Conservation (phyloP, 2,797 vertebrate species). For the Sebastes oblongus region DNA sequence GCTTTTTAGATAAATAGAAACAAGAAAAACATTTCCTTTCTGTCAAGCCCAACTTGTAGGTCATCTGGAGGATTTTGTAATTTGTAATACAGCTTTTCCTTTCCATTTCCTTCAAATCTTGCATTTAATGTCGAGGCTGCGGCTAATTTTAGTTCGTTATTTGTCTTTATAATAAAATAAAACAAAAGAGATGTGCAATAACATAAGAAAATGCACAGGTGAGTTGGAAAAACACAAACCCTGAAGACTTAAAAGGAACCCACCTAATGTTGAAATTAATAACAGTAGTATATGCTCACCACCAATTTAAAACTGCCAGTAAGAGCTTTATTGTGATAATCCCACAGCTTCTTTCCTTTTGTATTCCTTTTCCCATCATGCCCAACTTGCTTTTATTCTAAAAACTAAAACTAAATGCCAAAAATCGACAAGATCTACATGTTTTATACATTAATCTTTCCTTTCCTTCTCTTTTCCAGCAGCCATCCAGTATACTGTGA, state of each 20-base stretch:
- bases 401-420: neutral
- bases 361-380: neutral
- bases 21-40: neutral
- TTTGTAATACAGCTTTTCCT: neutral
- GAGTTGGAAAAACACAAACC: too few species aligned
- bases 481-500: neutral
- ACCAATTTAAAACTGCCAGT: neutral
- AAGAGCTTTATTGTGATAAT: neutral
- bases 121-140: neutral
- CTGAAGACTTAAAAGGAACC: too few species aligned
- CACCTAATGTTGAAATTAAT: accelerated
- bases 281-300: too few species aligned
- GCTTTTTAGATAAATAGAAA: neutral
- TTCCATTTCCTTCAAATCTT: too few species aligned
- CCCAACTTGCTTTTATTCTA: neutral
- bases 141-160: neutral
- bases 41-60: neutral
- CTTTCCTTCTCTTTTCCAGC: neutral
- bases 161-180: too few species aligned
- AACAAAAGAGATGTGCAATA: too few species aligned
- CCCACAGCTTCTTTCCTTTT: neutral
- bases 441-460: neutral
- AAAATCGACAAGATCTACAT: neutral
- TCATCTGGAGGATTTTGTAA: neutral
- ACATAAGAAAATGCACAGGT: too few species aligned